These are phyloP conservation scores for Drosophila paucipuncta DNA, from an alignment of 2,888 invertebrate species.

Conservation along the genomic window DNA sequence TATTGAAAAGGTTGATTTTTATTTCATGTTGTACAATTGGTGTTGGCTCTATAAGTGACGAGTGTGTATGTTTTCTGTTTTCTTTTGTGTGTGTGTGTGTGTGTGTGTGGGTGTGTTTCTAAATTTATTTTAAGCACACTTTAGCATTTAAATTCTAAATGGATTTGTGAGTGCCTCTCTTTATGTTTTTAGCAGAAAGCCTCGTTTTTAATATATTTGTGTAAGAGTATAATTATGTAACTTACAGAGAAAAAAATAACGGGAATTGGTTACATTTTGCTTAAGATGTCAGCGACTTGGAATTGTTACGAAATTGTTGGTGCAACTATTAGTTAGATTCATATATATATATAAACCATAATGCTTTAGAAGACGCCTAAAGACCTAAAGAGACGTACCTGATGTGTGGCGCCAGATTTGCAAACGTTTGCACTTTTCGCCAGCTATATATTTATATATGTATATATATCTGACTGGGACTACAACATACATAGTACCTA, in stretches of 20 bases:
- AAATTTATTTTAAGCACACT: conserved; percentile 59
- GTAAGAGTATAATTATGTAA: conserved; percentile 17
- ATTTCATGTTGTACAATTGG: conserved; percentile 49
- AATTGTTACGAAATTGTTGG: conserved; percentile 68
- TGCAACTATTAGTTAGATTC: conserved; percentile 43
- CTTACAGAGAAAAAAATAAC: conserved; percentile 17
- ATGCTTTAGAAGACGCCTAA: conserved; percentile 41
- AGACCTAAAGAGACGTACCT: conserved; percentile 55
- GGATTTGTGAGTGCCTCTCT: conserved; percentile 28
- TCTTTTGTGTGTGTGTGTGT: not conserved
- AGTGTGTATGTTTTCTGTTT: conserved; percentile 1
- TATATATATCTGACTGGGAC: conserved; percentile 18
- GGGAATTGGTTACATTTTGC: conserved; percentile 40
- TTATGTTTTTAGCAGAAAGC: conserved; percentile 43
- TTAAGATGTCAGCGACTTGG: conserved; percentile 51
- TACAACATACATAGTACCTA: conserved; percentile 10
- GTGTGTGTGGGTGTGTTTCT: conserved; percentile 32
- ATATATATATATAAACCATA: conserved; percentile 1
- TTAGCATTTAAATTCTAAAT: conserved; percentile 50
- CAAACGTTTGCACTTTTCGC: not conserved
- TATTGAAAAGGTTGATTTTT: conserved; percentile 19
- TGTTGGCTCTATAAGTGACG: conserved; percentile 20
- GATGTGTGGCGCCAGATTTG: conserved; percentile 12
- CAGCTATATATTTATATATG: not conserved
- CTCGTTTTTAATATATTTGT: conserved; percentile 35